These are phyloP conservation scores for Rhea pennata DNA, from an alignment of 2,113 vertebrate species.

Conservation along the genomic window DNA sequence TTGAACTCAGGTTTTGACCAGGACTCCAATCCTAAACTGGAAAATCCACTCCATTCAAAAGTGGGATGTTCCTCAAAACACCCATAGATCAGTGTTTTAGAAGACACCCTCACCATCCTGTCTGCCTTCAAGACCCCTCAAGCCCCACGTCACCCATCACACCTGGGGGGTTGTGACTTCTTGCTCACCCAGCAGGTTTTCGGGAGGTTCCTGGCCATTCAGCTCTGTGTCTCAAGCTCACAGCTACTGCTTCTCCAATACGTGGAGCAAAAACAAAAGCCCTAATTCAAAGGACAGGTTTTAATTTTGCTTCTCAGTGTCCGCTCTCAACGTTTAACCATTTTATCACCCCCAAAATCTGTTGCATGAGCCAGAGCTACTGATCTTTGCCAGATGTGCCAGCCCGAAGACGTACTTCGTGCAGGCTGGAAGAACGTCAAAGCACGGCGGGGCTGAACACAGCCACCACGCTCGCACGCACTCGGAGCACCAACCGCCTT, in stretches of 20 bases:
- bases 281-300: not conserved
- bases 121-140: not conserved
- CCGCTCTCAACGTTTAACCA: not conserved
- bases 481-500: not conserved
- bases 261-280: not conserved
- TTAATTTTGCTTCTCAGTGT: not conserved
- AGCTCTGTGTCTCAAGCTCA: not conserved
- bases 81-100: not conserved
- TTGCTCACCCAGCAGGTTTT: not conserved
- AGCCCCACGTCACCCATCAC: fast-evolving
- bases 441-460: not conserved
- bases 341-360: not conserved
- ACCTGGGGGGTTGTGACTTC: not conserved
- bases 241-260: not conserved
- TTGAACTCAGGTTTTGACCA: not conserved
- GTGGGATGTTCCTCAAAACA: not conserved
- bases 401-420: too few species aligned
- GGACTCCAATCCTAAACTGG: not conserved
- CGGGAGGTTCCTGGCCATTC: not conserved
- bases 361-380: not conserved
- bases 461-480: fast-evolving
- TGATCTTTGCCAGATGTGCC: too few species aligned
- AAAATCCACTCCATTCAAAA: not conserved
- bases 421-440: too few species aligned
- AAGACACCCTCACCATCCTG: not conserved